A percentile compares a stretch with the other conserved stretches of the same genome.
These are phyloP conservation scores for Microcebus tavaratra DNA, from an alignment of 2,113 vertebrate species.

Conservation along the genomic window DNA sequence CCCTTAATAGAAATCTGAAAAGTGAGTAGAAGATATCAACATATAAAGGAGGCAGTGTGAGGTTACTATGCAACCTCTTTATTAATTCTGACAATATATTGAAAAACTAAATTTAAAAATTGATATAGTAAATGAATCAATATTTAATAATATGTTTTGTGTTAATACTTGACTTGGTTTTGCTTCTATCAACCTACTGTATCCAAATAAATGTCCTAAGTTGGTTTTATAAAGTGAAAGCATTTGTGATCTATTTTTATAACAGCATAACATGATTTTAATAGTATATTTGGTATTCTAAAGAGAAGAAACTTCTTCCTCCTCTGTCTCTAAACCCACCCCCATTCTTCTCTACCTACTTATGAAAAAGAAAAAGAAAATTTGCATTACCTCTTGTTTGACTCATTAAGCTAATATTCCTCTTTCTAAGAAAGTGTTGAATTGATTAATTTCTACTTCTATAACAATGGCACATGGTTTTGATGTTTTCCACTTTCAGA, in stretches of 20 bases:
- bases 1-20: conserved; percentile 42
- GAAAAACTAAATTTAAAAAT: conserved; percentile 51
- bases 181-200: background rate
- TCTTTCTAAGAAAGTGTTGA: background rate
- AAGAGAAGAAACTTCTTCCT: background rate
- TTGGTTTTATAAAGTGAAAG: background rate
- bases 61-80: background rate
- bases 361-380: background rate
- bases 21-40: conserved; percentile 21
- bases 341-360: background rate
- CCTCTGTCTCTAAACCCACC: background rate
- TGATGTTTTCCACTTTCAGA: background rate
- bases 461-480: background rate
- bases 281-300: background rate
- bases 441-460: conserved; percentile 1
- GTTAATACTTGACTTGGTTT: conserved; percentile 7
- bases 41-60: background rate
- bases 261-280: background rate
- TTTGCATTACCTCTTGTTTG: background rate
- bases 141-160: background rate
- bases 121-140: background rate
- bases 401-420: background rate
- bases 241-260: background rate
- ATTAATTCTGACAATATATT: conserved; percentile 1
- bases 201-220: background rate